phyloP scores from a whole-genome alignment of 2,888 invertebrate species.

The Rhagonycha lutea region DNA sequence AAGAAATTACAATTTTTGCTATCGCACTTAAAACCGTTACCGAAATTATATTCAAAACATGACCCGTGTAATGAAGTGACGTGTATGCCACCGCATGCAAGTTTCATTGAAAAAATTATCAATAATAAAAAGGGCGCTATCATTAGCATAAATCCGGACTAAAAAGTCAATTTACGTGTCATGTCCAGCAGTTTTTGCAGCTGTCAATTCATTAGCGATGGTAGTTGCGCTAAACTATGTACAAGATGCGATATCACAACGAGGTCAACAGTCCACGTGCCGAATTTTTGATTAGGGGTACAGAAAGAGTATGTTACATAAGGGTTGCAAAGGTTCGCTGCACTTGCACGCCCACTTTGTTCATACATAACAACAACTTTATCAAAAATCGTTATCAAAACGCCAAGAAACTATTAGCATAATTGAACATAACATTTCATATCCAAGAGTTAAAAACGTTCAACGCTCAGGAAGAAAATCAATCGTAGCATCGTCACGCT shows the following conservation, averaged over 20 bases:
- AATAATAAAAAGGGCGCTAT: slow-evolving; percentile 11
- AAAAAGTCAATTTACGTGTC: slow-evolving; percentile 14
- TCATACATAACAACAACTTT: neutral
- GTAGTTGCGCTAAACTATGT: slow-evolving; percentile 7
- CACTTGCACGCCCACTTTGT: slow-evolving; percentile 10
- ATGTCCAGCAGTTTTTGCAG: slow-evolving; percentile 15
- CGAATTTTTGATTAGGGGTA: slow-evolving; percentile 11
- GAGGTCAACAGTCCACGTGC: slow-evolving; percentile 11
- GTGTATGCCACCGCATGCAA: slow-evolving; percentile 4
- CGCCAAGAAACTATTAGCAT: neutral
- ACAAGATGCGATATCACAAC: slow-evolving; percentile 5
- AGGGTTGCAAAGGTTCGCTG: slow-evolving; percentile 9
- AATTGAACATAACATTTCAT: no score
- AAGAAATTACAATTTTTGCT: neutral
- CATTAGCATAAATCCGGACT: slow-evolving; percentile 15
- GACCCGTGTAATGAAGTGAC: neutral
- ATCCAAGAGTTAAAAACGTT: neutral
- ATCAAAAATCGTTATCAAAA: slow-evolving; percentile 1
- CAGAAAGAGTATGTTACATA: neutral
- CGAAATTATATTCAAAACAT: neutral
- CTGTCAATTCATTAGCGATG: slow-evolving; percentile 22
- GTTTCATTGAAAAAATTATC: neutral
- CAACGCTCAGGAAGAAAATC: neutral
- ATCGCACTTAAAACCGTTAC: neutral
- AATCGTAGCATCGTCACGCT: neutral